phyloP scores from a whole-genome alignment of 2,888 invertebrate genomes.

The Lissocephala sabroskyi region DNA sequence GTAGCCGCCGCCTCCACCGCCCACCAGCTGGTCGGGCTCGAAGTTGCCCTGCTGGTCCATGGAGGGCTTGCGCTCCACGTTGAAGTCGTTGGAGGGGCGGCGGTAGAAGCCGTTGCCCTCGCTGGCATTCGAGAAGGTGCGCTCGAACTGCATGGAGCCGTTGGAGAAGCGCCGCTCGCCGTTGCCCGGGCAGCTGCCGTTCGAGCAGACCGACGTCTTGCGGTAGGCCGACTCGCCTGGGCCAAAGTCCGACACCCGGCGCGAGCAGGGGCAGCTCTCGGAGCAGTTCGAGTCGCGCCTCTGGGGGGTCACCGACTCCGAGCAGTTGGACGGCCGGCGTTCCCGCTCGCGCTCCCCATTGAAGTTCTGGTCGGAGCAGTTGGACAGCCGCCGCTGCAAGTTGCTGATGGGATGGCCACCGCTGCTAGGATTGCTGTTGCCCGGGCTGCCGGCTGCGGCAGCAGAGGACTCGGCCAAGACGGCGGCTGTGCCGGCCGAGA shows the following conservation, averaged over 20 bases:
- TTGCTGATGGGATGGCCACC: slow-evolving; percentile 27
- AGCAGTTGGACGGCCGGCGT: slow-evolving; percentile 70
- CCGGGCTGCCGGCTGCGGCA: slow-evolving; percentile 20
- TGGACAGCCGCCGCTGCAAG: slow-evolving; percentile 67
- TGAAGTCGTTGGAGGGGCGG: slow-evolving; percentile 68
- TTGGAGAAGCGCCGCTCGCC: slow-evolving; percentile 74
- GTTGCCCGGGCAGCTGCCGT: slow-evolving; percentile 63
- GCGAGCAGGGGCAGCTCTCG: slow-evolving; percentile 69
- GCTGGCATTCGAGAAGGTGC: slow-evolving; percentile 68
- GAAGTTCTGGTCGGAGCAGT: slow-evolving; percentile 70
- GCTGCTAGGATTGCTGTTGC: slow-evolving; percentile 6
- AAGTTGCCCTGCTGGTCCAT: slow-evolving; percentile 48
- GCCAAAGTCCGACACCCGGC: slow-evolving; percentile 69
- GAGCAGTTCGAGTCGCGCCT: slow-evolving; percentile 71
- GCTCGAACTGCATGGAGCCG: slow-evolving; percentile 69
- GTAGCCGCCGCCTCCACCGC: slow-evolving; percentile 67
- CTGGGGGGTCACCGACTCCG: slow-evolving; percentile 60
- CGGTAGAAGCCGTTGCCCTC: slow-evolving; percentile 60
- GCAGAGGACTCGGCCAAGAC: slow-evolving; percentile 34
- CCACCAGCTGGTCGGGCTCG: slow-evolving; percentile 58
- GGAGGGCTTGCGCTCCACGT: slow-evolving; percentile 64
- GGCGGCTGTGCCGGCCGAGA: slow-evolving; percentile 55
- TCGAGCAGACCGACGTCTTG: slow-evolving; percentile 72
- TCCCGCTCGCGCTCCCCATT: slow-evolving; percentile 62
- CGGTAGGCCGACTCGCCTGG: slow-evolving; percentile 65